A percentile compares a stretch with the other conserved stretches of the same genome.
phyloP scores from a whole-genome alignment of 2,888 invertebrate species.

The Hecatera dysodea region DNA sequence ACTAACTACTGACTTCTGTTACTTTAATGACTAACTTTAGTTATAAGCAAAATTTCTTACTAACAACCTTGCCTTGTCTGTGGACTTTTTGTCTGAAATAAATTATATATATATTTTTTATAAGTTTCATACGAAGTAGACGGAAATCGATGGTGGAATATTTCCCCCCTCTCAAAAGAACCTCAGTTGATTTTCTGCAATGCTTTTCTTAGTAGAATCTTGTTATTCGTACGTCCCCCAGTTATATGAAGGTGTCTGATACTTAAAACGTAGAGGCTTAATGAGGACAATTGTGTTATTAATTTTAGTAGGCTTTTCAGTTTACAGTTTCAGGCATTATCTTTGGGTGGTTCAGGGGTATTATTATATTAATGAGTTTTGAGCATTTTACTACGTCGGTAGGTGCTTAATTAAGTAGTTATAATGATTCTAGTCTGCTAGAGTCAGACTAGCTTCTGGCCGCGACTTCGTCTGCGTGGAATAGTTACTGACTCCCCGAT shows the following conservation, averaged over 20 bases:
- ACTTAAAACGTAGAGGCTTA: conserved; percentile 46
- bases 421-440: conserved; percentile 9
- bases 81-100: too few species aligned
- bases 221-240: conserved; percentile 37
- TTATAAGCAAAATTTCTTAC: too few species aligned
- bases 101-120: too few species aligned
- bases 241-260: conserved; percentile 46
- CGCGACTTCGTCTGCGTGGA: too few species aligned
- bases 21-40: too few species aligned
- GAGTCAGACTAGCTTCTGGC: too few species aligned
- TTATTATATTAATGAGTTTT: conserved; percentile 30
- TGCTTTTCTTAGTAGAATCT: not conserved
- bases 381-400: conserved; percentile 10
- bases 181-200: conserved; percentile 16
- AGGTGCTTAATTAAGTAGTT: not conserved
- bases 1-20: too few species aligned
- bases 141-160: not conserved
- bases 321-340: conserved; percentile 41
- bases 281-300: conserved; percentile 51
- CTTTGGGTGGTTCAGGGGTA: conserved; percentile 7
- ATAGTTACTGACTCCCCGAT: too few species aligned
- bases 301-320: conserved; percentile 55
- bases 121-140: not conserved
- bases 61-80: too few species aligned
- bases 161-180: not conserved